Percentiles rank a stretch among this genome's conserved stretches.
Conservation (phyloP, 2,113 vertebrate species). For the Ciconia stormi region DNA sequence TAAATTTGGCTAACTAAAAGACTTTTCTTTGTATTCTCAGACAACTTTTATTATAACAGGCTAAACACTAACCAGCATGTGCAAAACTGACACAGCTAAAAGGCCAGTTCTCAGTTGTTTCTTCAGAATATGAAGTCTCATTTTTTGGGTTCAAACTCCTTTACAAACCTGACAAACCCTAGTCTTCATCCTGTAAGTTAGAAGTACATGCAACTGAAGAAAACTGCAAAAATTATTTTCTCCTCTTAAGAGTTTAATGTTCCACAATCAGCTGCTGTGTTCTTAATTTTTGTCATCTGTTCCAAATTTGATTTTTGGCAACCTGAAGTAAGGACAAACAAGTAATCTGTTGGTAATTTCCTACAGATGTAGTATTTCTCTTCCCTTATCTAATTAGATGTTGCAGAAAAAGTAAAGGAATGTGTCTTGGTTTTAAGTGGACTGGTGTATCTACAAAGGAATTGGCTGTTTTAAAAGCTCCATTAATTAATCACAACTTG, state of each 20-base stretch:
- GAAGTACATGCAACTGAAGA: background rate
- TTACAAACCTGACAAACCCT: background rate
- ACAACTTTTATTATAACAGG: background rate
- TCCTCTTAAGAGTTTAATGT: background rate
- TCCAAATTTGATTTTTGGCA: constrained; percentile 30
- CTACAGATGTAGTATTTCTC: background rate
- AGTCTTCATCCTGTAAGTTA: background rate
- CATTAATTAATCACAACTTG: background rate
- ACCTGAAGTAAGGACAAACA: background rate
- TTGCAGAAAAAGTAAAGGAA: background rate
- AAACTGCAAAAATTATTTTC: background rate
- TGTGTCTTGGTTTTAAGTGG: background rate
- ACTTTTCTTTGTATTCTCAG: background rate
- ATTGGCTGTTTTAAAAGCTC: background rate
- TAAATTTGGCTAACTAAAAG: background rate
- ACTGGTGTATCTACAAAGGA: background rate
- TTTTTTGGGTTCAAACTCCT: background rate
- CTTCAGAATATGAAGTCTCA: background rate
- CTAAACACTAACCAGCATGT: background rate
- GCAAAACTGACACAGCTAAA: background rate
- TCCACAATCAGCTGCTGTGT: background rate
- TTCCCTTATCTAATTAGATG: background rate
- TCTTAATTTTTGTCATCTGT: constrained; percentile 37
- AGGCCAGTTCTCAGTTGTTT: background rate
- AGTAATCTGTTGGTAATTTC: constrained; percentile 22